phyloP scores from a whole-genome alignment of 2,113 vertebrate genomes.

The Candoia aspera region DNA sequence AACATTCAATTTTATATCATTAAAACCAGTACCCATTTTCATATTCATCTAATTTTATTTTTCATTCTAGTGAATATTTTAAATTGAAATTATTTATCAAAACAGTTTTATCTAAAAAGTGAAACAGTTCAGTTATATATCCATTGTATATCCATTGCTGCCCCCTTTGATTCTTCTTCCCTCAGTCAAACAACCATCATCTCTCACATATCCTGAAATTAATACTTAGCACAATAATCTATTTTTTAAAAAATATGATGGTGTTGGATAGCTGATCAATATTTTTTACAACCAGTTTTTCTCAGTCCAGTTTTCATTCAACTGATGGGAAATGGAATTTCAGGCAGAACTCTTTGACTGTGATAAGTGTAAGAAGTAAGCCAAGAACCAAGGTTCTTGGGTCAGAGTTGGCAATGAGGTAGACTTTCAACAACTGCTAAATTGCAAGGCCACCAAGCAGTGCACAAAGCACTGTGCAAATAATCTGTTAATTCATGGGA shows the following conservation, averaged over 20 bases:
- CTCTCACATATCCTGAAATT: conserved; percentile 15
- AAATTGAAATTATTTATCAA: conserved; percentile 17
- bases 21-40: not conserved
- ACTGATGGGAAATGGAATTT: not conserved
- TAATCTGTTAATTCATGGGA: not conserved
- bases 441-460: not conserved
- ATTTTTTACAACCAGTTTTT: not conserved
- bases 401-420: not conserved
- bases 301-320: not conserved
- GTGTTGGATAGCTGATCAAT: conserved; percentile 9
- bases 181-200: conserved; percentile 20
- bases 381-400: not conserved
- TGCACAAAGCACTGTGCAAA: not conserved
- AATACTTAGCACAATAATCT: not conserved
- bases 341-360: not conserved
- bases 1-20: conserved; percentile 20
- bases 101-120: conserved; percentile 28
- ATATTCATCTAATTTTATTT: conserved; percentile 37
- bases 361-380: not conserved
- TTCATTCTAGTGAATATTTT: conserved; percentile 25
- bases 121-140: conserved; percentile 24
- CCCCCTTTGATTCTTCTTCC: conserved; percentile 20
- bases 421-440: not conserved
- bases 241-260: not conserved
- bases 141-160: conserved; percentile 5